Evolutionary conservation across 2,888 invertebrate species (phyloP).

Genomic region (Colostygia pectinataria): DNA sequence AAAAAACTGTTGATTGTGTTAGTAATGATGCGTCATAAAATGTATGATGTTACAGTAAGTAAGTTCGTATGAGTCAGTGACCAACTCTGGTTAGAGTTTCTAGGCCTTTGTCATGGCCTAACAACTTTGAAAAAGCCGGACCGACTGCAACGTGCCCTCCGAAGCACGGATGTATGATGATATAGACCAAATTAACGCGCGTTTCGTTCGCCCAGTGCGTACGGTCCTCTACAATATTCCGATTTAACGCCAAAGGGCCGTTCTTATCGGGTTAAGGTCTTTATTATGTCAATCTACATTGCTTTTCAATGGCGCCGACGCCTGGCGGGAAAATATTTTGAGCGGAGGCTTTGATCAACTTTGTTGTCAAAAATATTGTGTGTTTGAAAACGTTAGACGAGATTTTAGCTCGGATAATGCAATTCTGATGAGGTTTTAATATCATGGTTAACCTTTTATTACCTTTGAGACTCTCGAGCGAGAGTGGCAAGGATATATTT

Average conservation of each 20-base stretch:
- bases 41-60: too few species aligned
- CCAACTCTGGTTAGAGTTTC: too few species aligned
- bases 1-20: too few species aligned
- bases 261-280: slow-evolving; percentile 37
- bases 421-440: background rate
- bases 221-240: slow-evolving; percentile 31
- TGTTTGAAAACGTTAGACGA: background rate
- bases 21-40: too few species aligned
- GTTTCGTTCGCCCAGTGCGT: slow-evolving; percentile 13
- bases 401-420: background rate
- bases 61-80: too few species aligned
- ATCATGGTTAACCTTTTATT: too few species aligned
- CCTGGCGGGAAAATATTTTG: slow-evolving; percentile 10
- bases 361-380: background rate
- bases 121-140: too few species aligned
- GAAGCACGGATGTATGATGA: too few species aligned
- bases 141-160: too few species aligned
- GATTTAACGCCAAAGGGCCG: slow-evolving; percentile 34
- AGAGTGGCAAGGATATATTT: too few species aligned
- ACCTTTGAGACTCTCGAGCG: too few species aligned
- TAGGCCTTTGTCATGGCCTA: too few species aligned
- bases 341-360: background rate
- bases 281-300: slow-evolving; percentile 37
- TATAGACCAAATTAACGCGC: background rate
- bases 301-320: slow-evolving; percentile 26